phyloP scores from a whole-genome alignment of 1,140 invertebrate species.

The Aphaenogaster floridana region DNA sequence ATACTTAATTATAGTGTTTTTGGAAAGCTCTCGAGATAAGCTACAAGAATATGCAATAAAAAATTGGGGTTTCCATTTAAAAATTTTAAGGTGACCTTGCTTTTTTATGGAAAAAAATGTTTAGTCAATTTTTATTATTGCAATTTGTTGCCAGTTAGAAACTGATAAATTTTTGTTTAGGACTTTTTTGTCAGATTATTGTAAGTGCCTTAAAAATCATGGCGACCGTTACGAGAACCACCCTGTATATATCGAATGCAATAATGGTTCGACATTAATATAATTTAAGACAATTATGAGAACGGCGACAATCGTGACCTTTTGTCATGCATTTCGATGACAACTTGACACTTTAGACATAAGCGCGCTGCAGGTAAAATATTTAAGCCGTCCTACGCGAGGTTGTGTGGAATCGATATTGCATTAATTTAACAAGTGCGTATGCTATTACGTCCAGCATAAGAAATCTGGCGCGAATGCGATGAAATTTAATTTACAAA shows the following conservation, averaged over 20 bases:
- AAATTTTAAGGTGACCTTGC: too few species aligned
- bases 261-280: background rate
- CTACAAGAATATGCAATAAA: too few species aligned
- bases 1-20: too few species aligned
- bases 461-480: background rate
- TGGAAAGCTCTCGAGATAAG: too few species aligned
- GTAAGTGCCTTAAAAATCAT: too few species aligned
- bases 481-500: background rate
- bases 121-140: too few species aligned
- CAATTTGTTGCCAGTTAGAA: too few species aligned
- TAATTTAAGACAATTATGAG: background rate
- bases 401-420: constrained; percentile 26
- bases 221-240: too few species aligned
- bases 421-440: constrained; percentile 27
- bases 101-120: too few species aligned
- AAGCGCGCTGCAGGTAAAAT: background rate
- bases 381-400: background rate
- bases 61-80: too few species aligned
- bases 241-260: background rate
- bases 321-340: constrained; percentile 7
- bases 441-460: background rate
- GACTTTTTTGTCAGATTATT: too few species aligned
- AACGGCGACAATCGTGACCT: constrained; percentile 14
- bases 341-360: constrained; percentile 34
- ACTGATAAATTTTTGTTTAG: too few species aligned